A percentile compares a stretch with the other conserved stretches of the same genome.
These are phyloP conservation scores for Melipona bicolor DNA, from an alignment of 2,888 invertebrate genomes.

Conservation along the genomic window DNA sequence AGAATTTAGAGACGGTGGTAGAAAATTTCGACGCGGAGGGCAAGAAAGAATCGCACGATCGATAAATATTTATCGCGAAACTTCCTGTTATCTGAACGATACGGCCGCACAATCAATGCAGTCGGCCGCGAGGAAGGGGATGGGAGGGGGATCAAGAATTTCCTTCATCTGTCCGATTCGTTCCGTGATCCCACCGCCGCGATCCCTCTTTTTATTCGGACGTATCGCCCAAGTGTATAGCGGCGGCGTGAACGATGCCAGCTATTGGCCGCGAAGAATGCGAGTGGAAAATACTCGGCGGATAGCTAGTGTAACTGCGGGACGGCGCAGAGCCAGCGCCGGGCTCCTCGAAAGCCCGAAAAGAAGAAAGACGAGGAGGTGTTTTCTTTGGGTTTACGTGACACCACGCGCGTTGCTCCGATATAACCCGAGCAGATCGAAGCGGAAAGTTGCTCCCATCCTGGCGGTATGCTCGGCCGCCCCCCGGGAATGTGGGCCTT, in stretches of 20 bases:
- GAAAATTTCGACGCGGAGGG: not conserved
- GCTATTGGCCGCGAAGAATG: conserved; percentile 66
- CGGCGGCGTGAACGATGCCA: conserved; percentile 44
- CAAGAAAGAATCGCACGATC: not conserved
- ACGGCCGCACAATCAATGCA: conserved; percentile 3
- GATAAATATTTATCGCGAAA: conserved; percentile 2
- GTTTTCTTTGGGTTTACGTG: conserved; percentile 80
- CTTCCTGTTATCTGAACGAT: not conserved
- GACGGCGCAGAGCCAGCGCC: not conserved
- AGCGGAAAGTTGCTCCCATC: conserved; percentile 76
- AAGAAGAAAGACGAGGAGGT: conserved; percentile 71
- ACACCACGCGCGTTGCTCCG: conserved; percentile 72
- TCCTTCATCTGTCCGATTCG: conserved; percentile 28
- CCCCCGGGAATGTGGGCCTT: conserved; percentile 76
- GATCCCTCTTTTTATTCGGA: conserved; percentile 20
- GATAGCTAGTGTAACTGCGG: conserved; percentile 42
- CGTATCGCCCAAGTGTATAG: conserved; percentile 13
- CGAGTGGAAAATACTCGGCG: conserved; percentile 67
- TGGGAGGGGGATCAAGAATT: conserved; percentile 28
- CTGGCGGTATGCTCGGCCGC: conserved; percentile 75
- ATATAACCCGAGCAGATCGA: conserved; percentile 77
- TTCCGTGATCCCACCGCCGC: not conserved
- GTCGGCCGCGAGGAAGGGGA: not conserved
- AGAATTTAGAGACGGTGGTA: too few relatives aligned
- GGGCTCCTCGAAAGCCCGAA: conserved; percentile 41